Percentiles rank a stretch among this genome's conserved stretches.
These are phyloP conservation scores for Neodiprion lecontei DNA, from an alignment of 1,140 invertebrate genomes.

Conservation along the genomic window DNA sequence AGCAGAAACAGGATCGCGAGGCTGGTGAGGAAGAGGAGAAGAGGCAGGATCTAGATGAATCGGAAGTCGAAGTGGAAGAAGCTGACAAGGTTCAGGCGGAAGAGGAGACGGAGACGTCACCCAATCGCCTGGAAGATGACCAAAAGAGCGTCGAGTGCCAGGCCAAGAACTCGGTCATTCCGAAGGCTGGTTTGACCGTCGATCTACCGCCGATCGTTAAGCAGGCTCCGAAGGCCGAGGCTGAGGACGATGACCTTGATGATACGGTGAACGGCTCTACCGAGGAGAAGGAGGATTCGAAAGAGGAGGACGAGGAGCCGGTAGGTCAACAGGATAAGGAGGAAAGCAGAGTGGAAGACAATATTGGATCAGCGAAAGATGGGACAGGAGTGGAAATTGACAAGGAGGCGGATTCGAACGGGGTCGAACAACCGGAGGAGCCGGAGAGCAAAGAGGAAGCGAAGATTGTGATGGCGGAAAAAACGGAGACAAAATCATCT, in stretches of 20 bases:
- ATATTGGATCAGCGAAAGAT: slow-evolving; percentile 57
- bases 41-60: slow-evolving; percentile 22
- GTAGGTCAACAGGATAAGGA: slow-evolving; percentile 11
- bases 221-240: slow-evolving; percentile 59
- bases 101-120: slow-evolving; percentile 27
- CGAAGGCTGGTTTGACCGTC: slow-evolving; percentile 26
- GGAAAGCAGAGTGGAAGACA: slow-evolving; percentile 36
- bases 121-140: slow-evolving; percentile 15
- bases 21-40: slow-evolving; percentile 35
- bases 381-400: slow-evolving; percentile 28
- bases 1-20: slow-evolving; percentile 59
- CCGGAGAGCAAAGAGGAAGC: slow-evolving; percentile 15
- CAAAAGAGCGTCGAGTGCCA: neutral
- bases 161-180: slow-evolving; percentile 35
- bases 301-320: slow-evolving; percentile 4
- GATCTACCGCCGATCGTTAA: slow-evolving; percentile 11
- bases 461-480: slow-evolving; percentile 29
- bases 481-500: slow-evolving; percentile 45
- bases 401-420: slow-evolving; percentile 19
- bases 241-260: slow-evolving; percentile 74
- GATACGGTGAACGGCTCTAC: slow-evolving; percentile 71
- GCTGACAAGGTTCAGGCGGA: neutral
- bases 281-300: slow-evolving; percentile 14
- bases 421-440: slow-evolving; percentile 35
- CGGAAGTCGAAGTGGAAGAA: slow-evolving; percentile 7